Evolutionary conservation across 2,797 vertebrate species (phyloP).

Genomic region (Notamacropus eugenii): DNA sequence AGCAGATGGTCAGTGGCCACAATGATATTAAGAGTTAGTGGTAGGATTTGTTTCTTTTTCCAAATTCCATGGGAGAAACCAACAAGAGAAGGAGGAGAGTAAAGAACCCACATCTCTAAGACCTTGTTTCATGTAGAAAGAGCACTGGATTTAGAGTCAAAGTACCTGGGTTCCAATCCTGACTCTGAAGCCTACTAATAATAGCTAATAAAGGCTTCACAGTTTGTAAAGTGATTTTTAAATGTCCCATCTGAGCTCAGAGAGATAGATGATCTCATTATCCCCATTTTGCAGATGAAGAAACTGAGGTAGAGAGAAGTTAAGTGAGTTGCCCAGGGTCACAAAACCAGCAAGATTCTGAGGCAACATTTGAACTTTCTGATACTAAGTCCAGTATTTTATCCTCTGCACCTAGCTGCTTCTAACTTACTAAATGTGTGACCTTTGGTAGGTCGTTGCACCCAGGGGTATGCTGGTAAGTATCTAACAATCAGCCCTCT

Average conservation of each 20-base stretch:
- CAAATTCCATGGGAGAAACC: not conserved
- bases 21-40: not conserved
- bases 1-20: not conserved
- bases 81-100: not conserved
- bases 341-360: not conserved
- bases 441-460: not conserved
- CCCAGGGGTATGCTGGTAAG: not conserved
- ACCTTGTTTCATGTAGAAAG: not conserved
- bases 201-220: not conserved
- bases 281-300: not conserved
- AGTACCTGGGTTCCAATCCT: not conserved
- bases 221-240: not conserved
- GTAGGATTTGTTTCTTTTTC: not conserved
- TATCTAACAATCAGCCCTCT: not conserved
- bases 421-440: not conserved
- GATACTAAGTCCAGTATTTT: not conserved
- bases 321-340: not conserved
- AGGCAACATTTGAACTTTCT: not conserved
- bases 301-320: not conserved
- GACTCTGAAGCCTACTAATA: not conserved
- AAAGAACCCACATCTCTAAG: not conserved
- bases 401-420: not conserved
- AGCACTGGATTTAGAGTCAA: not conserved
- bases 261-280: not conserved
- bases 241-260: not conserved